phyloP scores from a whole-genome alignment of 2,113 vertebrate species.

The Sarotherodon lohbergeri region DNA sequence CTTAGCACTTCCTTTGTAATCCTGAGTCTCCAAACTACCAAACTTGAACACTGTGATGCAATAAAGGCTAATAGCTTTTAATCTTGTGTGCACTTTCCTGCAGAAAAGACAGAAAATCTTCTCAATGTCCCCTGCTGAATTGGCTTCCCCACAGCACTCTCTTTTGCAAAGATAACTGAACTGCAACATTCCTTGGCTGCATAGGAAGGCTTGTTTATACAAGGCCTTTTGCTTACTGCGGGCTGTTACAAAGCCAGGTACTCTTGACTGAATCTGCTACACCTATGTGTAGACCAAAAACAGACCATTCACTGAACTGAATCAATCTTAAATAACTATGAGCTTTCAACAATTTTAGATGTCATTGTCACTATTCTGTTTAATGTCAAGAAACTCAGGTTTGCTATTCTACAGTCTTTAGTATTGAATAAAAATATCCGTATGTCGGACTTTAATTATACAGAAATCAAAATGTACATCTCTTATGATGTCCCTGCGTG shows the following conservation, averaged over 20 bases:
- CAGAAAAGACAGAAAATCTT: background rate
- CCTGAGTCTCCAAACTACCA: background rate
- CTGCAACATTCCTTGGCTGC: background rate
- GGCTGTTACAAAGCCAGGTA: background rate
- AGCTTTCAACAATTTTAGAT: background rate
- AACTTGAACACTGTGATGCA: background rate
- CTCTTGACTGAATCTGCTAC: background rate
- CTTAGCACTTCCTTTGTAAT: background rate
- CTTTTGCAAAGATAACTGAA: background rate
- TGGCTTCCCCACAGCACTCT: background rate
- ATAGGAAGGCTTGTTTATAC: constrained; percentile 28
- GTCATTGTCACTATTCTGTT: background rate
- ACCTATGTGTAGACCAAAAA: background rate
- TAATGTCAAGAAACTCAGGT: background rate
- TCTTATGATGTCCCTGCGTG: background rate
- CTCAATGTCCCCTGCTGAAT: background rate
- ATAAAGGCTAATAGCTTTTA: background rate
- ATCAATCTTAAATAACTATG: background rate
- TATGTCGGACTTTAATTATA: background rate
- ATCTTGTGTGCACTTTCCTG: background rate
- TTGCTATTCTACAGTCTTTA: background rate
- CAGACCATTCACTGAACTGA: background rate
- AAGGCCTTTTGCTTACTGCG: background rate
- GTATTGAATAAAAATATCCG: background rate
- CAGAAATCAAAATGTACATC: background rate